phyloP scores from a whole-genome alignment of 2,888 invertebrate species.

The Diaphora mendica region DNA sequence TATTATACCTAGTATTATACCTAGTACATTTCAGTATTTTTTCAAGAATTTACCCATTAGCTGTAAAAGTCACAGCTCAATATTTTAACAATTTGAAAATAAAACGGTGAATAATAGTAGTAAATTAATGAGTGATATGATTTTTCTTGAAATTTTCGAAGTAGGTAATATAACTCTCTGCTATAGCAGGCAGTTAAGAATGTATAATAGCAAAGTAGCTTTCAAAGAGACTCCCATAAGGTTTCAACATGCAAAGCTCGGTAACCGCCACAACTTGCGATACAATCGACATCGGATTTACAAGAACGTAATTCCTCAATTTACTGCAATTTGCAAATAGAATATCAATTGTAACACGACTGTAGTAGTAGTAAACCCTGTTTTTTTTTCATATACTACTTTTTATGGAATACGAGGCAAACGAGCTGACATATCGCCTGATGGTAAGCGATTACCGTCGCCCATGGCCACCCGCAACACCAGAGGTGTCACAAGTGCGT shows the following conservation, averaged over 20 bases:
- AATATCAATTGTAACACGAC: slow-evolving; percentile 38
- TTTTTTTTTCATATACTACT: background rate
- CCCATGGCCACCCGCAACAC: no score
- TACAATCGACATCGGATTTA: slow-evolving; percentile 61
- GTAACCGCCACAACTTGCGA: slow-evolving; percentile 41
- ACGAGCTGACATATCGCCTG: no score
- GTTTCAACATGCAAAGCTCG: slow-evolving; percentile 25
- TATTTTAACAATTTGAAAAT: background rate
- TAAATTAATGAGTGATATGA: background rate
- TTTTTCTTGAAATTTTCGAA: slow-evolving; percentile 36
- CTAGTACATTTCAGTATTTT: no score
- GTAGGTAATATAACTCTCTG: slow-evolving; percentile 49
- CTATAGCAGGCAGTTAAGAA: slow-evolving; percentile 52
- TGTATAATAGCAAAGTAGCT: slow-evolving; percentile 50
- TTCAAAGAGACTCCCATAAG: slow-evolving; percentile 39
- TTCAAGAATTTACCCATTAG: no score
- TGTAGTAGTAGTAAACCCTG: background rate
- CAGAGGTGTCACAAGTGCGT: no score
- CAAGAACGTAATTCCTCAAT: slow-evolving; percentile 64
- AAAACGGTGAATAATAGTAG: no score
- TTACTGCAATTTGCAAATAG: slow-evolving; percentile 66
- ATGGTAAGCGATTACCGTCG: no score
- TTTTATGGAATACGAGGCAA: no score
- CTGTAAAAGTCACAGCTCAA: background rate
- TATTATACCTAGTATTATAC: no score